Evolutionary conservation across 1,140 invertebrate genomes (phyloP).

Genomic region (Cataglyphis hispanica): DNA sequence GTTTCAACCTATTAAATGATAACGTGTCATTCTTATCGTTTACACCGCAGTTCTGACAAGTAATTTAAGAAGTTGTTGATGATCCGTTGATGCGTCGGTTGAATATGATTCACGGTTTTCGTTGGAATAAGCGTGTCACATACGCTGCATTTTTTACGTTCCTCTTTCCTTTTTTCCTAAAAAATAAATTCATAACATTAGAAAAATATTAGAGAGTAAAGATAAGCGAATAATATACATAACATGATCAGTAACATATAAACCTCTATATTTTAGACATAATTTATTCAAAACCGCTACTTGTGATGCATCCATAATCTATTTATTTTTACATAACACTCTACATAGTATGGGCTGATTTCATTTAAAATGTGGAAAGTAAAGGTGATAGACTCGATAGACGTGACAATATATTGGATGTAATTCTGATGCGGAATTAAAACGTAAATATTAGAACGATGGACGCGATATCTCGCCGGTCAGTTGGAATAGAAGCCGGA

Average conservation of each 20-base stretch:
- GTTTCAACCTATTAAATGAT: slow-evolving; percentile 39
- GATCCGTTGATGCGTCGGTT: slow-evolving; percentile 17
- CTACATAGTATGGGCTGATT: neutral
- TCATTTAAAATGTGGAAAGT: neutral
- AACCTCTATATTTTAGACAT: neutral
- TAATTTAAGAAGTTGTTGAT: slow-evolving; percentile 47
- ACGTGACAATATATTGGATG: slow-evolving; percentile 10
- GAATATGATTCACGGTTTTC: slow-evolving; percentile 59
- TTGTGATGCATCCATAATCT: neutral
- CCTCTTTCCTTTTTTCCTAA: neutral
- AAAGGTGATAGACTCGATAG: neutral
- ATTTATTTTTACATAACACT: neutral
- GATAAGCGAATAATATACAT: neutral
- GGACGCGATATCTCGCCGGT: slow-evolving; percentile 40
- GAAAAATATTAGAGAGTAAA: neutral
- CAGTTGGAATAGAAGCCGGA: slow-evolving; percentile 65
- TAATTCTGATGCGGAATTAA: neutral
- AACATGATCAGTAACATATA: neutral
- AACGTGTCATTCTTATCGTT: slow-evolving; percentile 63
- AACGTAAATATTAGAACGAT: slow-evolving; percentile 47
- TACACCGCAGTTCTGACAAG: neutral
- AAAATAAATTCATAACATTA: neutral
- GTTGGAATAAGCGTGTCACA: slow-evolving; percentile 9
- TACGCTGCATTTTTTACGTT: neutral
- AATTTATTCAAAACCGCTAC: neutral